Evolutionary conservation across 1,140 invertebrate genomes (phyloP).

Genomic region (Reticulitermes speratus): DNA sequence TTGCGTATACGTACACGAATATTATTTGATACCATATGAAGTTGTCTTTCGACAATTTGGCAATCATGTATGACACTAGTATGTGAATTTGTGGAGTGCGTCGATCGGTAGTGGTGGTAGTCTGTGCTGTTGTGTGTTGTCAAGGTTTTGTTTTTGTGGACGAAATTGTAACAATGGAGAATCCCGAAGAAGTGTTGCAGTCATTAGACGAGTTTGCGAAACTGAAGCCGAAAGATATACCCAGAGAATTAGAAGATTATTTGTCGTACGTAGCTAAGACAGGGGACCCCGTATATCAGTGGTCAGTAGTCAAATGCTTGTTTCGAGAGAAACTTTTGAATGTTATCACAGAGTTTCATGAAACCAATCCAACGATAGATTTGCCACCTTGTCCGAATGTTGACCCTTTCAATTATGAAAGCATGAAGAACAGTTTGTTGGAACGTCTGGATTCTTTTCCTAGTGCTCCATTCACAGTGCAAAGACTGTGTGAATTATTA

Average conservation of each 20-base stretch:
- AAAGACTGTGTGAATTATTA: constrained; percentile 91
- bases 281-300: constrained; percentile 91
- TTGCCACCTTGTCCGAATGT: constrained; percentile 84
- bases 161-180: constrained; percentile 61
- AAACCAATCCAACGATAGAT: constrained; percentile 70
- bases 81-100: constrained; percentile 6
- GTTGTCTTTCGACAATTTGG: neutral
- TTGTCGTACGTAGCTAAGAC: constrained; percentile 88
- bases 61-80: neutral
- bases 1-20: neutral
- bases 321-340: constrained; percentile 83
- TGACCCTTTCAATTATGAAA: constrained; percentile 87
- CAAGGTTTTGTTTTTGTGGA: neutral
- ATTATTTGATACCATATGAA: neutral
- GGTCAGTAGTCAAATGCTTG: constrained; percentile 82
- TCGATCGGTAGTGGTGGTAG: constrained; percentile 17
- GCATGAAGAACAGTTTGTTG: constrained; percentile 80
- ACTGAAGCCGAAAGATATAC: constrained; percentile 77
- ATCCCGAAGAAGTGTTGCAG: constrained; percentile 80
- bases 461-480: constrained; percentile 94
- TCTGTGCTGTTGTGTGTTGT: neutral
- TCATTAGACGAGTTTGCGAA: constrained; percentile 83
- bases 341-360: constrained; percentile 84
- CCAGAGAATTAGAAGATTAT: constrained; percentile 87
- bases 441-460: constrained; percentile 80